Conservation (phyloP, 2,888 invertebrate species). For the Arctia plantaginis region DNA sequence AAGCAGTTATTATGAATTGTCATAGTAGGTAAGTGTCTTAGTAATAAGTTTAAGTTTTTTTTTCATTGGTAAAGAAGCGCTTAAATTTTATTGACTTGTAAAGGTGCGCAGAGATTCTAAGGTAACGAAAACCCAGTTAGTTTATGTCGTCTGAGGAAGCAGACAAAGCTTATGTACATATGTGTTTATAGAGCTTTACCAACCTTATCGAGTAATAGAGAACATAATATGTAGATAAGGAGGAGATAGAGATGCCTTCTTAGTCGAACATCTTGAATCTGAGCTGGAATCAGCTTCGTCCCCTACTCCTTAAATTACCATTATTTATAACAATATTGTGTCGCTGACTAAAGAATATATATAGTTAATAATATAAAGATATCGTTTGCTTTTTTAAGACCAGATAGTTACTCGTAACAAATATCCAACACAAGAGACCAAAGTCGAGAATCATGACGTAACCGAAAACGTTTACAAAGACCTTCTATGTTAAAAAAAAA, state of each 20-base stretch:
- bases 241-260: background rate
- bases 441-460: slow-evolving; percentile 36
- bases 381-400: background rate
- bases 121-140: background rate
- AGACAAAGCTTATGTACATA: background rate
- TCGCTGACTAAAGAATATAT: background rate
- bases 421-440: slow-evolving; percentile 4
- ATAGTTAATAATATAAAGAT: background rate
- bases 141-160: background rate
- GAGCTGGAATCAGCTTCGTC: background rate
- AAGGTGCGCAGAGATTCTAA: background rate
- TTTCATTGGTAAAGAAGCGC: background rate
- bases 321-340: background rate
- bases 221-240: background rate
- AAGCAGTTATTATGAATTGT: background rate
- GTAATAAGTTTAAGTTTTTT: background rate
- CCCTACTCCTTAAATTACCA: background rate
- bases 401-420: background rate
- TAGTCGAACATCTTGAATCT: background rate
- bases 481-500: slow-evolving; percentile 29
- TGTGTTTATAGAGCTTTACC: too few relatives aligned
- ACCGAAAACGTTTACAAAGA: slow-evolving; percentile 32
- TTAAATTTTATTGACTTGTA: background rate
- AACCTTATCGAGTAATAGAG: background rate
- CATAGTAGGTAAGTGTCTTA: background rate